Conservation (phyloP, 2,888 invertebrate genomes). For the Nysson spinosus region DNA sequence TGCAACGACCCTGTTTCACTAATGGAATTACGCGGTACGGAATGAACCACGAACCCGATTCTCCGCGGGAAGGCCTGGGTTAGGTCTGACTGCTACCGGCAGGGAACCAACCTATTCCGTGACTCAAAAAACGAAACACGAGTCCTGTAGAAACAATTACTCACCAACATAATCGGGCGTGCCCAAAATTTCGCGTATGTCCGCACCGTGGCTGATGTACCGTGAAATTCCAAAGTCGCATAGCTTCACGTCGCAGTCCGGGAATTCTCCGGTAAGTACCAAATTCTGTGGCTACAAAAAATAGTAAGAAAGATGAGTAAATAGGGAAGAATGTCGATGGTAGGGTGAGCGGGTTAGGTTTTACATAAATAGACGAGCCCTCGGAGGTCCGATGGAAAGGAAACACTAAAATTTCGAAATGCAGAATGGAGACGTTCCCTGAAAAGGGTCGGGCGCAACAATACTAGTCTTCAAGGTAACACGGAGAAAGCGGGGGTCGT, state of each 20-base stretch:
- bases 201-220: slow-evolving; percentile 92
- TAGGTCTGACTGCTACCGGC: too few relatives aligned
- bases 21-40: slow-evolving; percentile 52
- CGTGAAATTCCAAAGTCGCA: slow-evolving; percentile 97
- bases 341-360: not conserved
- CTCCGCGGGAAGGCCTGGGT: slow-evolving; percentile 6
- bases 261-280: slow-evolving; percentile 87
- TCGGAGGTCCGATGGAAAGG: not conserved
- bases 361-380: too few relatives aligned
- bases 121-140: not conserved
- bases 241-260: slow-evolving; percentile 89
- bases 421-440: too few relatives aligned
- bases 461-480: slow-evolving; percentile 10
- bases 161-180: slow-evolving; percentile 96
- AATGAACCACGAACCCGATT: slow-evolving; percentile 26
- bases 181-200: slow-evolving; percentile 96
- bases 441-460: not conserved
- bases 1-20: slow-evolving; percentile 51
- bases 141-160: slow-evolving; percentile 62
- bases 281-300: slow-evolving; percentile 93
- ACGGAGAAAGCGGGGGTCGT: slow-evolving; percentile 22
- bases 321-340: not conserved
- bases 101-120: not conserved
- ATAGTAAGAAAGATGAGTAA: not conserved
- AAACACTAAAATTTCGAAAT: not conserved